Conservation (phyloP, 2,888 invertebrate species). For the Siphonodentalium dalli region DNA sequence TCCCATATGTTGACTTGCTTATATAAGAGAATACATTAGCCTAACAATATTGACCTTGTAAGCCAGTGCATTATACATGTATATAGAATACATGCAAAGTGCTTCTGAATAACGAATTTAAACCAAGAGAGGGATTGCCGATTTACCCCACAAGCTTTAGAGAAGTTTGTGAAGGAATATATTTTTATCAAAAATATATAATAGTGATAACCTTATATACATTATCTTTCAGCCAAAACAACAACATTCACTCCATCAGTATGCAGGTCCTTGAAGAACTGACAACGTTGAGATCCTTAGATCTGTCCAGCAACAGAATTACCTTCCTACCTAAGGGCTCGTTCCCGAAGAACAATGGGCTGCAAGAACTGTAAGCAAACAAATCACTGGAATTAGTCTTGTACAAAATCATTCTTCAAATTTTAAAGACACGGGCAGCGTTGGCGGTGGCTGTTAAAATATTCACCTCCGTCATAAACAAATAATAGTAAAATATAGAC, state of each 20-base stretch:
- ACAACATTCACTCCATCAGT: slow-evolving; percentile 67
- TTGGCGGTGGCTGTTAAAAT: no score
- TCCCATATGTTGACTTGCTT: no score
- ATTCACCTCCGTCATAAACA: no score
- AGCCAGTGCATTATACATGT: no score
- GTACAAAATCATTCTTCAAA: not conserved
- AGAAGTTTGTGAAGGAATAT: not conserved
- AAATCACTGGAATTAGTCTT: not conserved
- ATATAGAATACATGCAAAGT: no score
- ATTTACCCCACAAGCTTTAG: not conserved
- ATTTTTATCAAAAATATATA: not conserved
- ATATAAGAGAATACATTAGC: no score
- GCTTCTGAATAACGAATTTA: no score
- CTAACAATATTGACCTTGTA: no score
- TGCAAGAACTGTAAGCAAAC: slow-evolving; percentile 69
- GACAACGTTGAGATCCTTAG: slow-evolving; percentile 70
- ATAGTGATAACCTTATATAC: not conserved
- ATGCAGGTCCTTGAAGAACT: slow-evolving; percentile 66
- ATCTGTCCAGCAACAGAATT: slow-evolving; percentile 59
- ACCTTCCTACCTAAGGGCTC: slow-evolving; percentile 67
- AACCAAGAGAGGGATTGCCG: not conserved
- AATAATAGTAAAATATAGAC: no score
- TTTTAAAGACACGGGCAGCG: no score
- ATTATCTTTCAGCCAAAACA: slow-evolving; percentile 67
- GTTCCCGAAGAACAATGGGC: slow-evolving; percentile 71